Percentiles rank a stretch among this genome's conserved stretches.
These are phyloP conservation scores for Oreochromis grahami DNA, from an alignment of 2,797 vertebrate species.

Conservation along the genomic window DNA sequence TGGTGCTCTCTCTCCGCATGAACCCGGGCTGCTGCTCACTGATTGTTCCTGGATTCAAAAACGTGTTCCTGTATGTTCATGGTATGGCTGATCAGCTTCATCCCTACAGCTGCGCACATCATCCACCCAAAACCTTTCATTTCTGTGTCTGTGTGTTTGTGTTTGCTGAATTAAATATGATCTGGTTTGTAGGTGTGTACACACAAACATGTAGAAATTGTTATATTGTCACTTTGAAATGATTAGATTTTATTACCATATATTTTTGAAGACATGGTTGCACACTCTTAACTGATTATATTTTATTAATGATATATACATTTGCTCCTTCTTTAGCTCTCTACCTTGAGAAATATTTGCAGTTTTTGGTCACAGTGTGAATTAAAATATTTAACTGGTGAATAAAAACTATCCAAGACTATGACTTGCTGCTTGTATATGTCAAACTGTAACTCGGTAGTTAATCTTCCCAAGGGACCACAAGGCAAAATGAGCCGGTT, in stretches of 20 bases:
- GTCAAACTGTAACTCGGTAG: rapidly evolving
- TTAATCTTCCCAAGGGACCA: neutral
- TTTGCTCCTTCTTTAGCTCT: neutral
- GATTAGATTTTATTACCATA: neutral
- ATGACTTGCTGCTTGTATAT: rapidly evolving
- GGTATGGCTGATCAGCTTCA: neutral
- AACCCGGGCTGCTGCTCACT: neutral
- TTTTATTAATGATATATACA: neutral
- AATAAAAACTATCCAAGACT: neutral
- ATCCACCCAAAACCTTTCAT: neutral
- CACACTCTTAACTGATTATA: neutral
- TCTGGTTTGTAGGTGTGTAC: neutral
- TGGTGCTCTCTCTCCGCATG: too few species aligned
- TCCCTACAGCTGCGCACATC: too few species aligned
- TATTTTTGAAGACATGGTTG: neutral
- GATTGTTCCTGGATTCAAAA: neutral
- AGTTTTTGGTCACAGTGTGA: neutral
- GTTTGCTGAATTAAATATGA: neutral
- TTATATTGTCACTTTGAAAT: neutral
- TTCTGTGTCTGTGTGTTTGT: neutral
- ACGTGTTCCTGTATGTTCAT: neutral
- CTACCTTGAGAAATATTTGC: neutral
- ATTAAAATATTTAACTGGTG: neutral
- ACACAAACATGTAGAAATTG: rapidly evolving
- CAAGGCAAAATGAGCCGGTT: rapidly evolving